These are phyloP conservation scores for Struthidea cinerea DNA, from an alignment of 2,113 vertebrate species.

Conservation along the genomic window DNA sequence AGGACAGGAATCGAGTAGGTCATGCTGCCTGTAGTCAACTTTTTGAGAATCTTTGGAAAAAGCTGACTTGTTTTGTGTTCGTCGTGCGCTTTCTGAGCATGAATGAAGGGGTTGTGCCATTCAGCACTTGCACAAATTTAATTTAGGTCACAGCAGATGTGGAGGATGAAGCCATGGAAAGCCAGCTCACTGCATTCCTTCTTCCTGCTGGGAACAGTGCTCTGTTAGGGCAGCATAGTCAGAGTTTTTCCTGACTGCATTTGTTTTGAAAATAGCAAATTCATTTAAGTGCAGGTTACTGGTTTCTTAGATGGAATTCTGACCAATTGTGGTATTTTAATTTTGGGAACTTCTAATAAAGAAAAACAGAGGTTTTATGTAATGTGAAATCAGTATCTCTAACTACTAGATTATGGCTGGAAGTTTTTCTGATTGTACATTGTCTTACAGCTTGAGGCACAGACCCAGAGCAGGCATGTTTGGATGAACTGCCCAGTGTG, in stretches of 20 bases:
- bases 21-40: not conserved
- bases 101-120: not conserved
- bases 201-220: not conserved
- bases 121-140: not conserved
- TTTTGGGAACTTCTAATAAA: not conserved
- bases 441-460: not conserved
- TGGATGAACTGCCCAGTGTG: not conserved
- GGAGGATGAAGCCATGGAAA: not conserved
- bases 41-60: not conserved
- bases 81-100: rapidly evolving
- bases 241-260: not conserved
- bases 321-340: not conserved
- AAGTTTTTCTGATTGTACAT: not conserved
- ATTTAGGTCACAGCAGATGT: not conserved
- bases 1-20: not conserved
- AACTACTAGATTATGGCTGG: not conserved
- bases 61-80: not conserved
- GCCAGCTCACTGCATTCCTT: not conserved
- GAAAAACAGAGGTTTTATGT: not conserved
- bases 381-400: not conserved
- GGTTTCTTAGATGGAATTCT: not conserved
- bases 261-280: not conserved
- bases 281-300: not conserved
- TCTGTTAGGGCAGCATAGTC: not conserved
- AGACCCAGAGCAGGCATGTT: not conserved